These are phyloP conservation scores for Rhinoraja longicauda DNA, from an alignment of 2,797 vertebrate genomes.

Conservation along the genomic window DNA sequence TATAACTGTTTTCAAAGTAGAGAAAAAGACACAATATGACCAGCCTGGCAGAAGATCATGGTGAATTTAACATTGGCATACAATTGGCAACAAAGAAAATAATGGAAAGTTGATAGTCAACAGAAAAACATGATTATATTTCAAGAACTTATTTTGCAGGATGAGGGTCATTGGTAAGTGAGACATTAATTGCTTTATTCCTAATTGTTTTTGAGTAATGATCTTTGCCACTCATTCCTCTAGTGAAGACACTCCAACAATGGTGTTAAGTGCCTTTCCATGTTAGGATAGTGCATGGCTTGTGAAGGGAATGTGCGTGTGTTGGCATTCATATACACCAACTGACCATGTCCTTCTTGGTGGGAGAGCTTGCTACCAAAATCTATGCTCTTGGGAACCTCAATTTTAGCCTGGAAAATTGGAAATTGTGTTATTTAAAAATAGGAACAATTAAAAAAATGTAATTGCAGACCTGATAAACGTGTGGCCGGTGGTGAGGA, in stretches of 20 bases:
- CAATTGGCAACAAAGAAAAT: neutral
- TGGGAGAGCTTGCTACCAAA: too few species aligned
- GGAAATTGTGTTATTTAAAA: neutral
- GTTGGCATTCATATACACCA: too few species aligned
- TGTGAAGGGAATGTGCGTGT: too few species aligned
- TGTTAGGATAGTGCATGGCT: too few species aligned
- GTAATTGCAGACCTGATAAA: neutral
- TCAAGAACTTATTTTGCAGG: too few species aligned
- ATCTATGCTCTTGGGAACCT: neutral
- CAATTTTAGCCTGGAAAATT: neutral
- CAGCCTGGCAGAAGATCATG: neutral
- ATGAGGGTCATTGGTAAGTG: too few species aligned
- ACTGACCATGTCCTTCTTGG: too few species aligned
- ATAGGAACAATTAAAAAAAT: neutral
- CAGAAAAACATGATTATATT: neutral
- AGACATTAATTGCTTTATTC: too few species aligned
- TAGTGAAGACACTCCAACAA: too few species aligned
- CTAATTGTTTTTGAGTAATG: too few species aligned
- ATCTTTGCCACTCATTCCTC: too few species aligned
- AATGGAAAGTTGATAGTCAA: neutral
- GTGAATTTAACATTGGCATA: neutral
- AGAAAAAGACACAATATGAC: neutral
- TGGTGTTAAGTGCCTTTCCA: too few species aligned
- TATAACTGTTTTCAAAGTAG: neutral
- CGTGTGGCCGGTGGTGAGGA: neutral